These are phyloP conservation scores for Allolobophora icterica DNA, from an alignment of 2,888 invertebrate species.

Conservation along the genomic window DNA sequence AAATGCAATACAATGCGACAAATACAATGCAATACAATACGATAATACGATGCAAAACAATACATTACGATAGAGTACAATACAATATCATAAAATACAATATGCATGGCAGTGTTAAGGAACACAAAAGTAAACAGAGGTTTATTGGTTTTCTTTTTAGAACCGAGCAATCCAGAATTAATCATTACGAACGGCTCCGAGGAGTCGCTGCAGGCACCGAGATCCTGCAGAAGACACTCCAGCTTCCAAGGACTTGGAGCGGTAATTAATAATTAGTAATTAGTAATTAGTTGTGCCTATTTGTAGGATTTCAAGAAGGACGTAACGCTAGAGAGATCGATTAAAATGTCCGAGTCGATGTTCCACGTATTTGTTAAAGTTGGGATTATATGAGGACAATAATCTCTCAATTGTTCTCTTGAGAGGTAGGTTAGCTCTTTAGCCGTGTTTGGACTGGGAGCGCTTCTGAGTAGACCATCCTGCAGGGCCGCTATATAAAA, in stretches of 20 bases:
- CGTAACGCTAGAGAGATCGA: neutral
- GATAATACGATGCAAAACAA: no score
- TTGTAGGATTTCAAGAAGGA: neutral
- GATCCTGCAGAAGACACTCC: conserved; percentile 44
- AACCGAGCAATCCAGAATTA: conserved; percentile 42
- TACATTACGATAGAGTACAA: no score
- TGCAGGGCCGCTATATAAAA: no score
- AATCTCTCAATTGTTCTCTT: no score
- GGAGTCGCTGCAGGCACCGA: conserved; percentile 41
- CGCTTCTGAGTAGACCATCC: no score
- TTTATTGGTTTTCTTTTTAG: conserved; percentile 8
- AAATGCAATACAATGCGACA: no score
- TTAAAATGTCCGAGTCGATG: neutral
- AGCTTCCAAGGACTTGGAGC: conserved; percentile 45
- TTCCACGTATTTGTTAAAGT: neutral
- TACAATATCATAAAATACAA: neutral
- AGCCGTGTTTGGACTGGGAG: no score
- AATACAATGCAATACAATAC: no score
- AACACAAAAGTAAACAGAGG: neutral
- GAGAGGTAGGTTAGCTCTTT: no score
- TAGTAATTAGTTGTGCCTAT: neutral
- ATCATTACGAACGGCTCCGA: conserved; percentile 32
- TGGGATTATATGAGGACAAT: no score
- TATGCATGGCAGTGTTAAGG: neutral
- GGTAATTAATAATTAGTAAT: conserved; percentile 32